Evolutionary conservation across 2,888 invertebrate genomes (phyloP).

Genomic region (Tyria jacobaeae): DNA sequence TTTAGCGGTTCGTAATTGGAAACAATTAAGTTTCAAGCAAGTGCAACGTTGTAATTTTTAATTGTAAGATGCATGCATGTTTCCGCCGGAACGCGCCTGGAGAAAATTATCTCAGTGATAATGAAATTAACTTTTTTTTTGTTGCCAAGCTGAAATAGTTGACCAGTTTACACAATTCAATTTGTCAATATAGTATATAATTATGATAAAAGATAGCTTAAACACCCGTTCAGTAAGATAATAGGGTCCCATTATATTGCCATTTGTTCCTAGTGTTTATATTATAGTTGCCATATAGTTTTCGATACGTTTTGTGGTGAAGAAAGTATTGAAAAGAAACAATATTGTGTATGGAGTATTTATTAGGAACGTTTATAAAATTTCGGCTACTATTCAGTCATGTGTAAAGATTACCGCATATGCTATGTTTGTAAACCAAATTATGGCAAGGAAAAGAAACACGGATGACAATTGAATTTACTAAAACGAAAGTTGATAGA

Average conservation of each 20-base stretch:
- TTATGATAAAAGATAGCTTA: constrained; percentile 55
- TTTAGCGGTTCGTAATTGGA: constrained; percentile 77
- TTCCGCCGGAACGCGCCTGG: constrained; percentile 60
- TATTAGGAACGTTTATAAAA: background rate
- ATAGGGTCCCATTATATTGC: constrained; percentile 56
- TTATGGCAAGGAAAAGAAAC: background rate
- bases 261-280: constrained; percentile 56
- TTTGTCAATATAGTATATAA: constrained; percentile 54
- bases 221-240: constrained; percentile 56
- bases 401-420: too few relatives aligned
- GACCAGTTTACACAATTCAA: constrained; percentile 27
- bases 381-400: too few relatives aligned
- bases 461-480: background rate
- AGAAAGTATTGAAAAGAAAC: constrained; percentile 42
- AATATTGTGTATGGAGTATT: background rate
- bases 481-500: background rate
- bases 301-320: constrained; percentile 54
- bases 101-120: constrained; percentile 16
- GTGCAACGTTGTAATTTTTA: constrained; percentile 81
- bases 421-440: background rate
- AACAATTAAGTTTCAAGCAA: constrained; percentile 82
- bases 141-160: background rate
- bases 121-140: constrained; percentile 1
- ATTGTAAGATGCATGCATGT: constrained; percentile 72
- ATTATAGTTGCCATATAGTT: constrained; percentile 51